A percentile compares a stretch with the other conserved stretches of the same genome.
phyloP scores from a whole-genome alignment of 2,113 vertebrate genomes.

The Psilopsiagon aymara region DNA sequence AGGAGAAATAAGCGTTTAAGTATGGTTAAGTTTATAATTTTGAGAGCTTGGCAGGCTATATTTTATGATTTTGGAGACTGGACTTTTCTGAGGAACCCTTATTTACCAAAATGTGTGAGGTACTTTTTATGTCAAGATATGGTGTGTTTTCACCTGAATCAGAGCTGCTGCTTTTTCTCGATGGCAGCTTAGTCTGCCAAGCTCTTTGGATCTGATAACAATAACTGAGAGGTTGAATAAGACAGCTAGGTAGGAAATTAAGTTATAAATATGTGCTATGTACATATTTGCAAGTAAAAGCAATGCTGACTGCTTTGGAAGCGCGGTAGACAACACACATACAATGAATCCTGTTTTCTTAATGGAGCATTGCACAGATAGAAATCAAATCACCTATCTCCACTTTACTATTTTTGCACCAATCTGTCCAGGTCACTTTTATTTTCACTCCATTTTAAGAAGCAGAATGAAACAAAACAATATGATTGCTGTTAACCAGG shows the following conservation, averaged over 20 bases:
- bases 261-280: conserved; percentile 36
- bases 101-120: not conserved
- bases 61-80: not conserved
- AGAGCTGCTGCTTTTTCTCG: not conserved
- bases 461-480: not conserved
- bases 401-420: conserved; percentile 3
- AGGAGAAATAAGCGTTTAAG: not conserved
- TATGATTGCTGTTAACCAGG: not conserved
- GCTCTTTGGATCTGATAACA: not conserved
- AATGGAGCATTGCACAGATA: conserved; percentile 4
- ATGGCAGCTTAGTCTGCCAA: not conserved
- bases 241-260: conserved; percentile 24
- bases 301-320: conserved; percentile 2
- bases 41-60: not conserved
- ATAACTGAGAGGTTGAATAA: not conserved
- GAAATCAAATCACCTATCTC: conserved; percentile 38
- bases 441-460: conserved; percentile 29
- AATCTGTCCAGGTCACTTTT: not conserved
- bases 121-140: not conserved
- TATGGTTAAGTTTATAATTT: not conserved
- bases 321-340: not conserved
- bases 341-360: conserved; percentile 46
- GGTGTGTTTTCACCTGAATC: not conserved
- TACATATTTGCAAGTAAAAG: conserved; percentile 7
- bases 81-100: not conserved